phyloP scores from a whole-genome alignment of 2,113 vertebrate genomes.

The Halcyon senegalensis region DNA sequence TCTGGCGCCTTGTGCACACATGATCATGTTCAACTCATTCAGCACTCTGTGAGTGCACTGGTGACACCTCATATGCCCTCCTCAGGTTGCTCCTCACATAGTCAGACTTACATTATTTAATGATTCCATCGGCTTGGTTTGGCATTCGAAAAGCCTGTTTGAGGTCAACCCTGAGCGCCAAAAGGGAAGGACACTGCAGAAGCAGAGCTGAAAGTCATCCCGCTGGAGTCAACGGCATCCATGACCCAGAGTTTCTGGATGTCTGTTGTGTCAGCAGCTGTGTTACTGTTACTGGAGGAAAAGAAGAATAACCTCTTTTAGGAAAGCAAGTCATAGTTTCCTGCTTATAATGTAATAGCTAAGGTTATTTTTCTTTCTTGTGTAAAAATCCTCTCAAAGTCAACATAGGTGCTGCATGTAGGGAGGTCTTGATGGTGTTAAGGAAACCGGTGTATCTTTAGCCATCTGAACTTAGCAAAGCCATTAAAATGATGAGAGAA shows the following conservation, averaged over 20 bases:
- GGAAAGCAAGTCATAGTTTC: not conserved
- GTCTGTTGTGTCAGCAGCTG: not conserved
- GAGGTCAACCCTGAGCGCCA: not conserved
- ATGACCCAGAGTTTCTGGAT: not conserved
- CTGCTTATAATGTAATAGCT: not conserved
- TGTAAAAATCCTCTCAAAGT: not conserved
- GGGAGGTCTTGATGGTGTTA: too few relatives aligned
- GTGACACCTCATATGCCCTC: not conserved
- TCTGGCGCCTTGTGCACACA: not conserved
- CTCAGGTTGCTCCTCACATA: not conserved
- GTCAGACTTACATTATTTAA: not conserved
- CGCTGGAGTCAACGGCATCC: not conserved
- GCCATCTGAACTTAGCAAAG: not conserved
- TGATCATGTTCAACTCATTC: not conserved
- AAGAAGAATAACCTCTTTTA: not conserved
- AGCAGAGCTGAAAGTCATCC: not conserved
- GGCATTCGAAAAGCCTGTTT: not conserved
- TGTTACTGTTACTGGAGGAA: not conserved
- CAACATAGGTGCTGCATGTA: not conserved
- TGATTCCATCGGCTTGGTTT: not conserved
- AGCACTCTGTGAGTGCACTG: fast-evolving
- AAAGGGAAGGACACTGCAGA: not conserved
- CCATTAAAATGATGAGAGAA: not conserved
- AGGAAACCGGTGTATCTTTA: not conserved
- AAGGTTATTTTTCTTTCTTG: not conserved